These are phyloP conservation scores for Thalassophryne amazonica DNA, from an alignment of 2,797 vertebrate genomes.

Conservation along the genomic window DNA sequence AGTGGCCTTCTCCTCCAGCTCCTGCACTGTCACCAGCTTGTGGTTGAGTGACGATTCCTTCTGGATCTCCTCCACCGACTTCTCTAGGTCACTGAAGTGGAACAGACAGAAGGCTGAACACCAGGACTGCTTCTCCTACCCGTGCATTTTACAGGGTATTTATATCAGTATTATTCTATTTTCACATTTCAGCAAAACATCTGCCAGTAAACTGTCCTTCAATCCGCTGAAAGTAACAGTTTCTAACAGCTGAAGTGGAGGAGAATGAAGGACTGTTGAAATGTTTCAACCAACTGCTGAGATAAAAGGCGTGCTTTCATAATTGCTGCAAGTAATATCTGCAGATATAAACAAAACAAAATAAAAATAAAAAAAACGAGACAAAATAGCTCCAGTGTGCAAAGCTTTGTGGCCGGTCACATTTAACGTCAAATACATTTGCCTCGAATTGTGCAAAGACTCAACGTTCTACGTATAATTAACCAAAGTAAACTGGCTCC, in stretches of 20 bases:
- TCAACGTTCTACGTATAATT: slow-evolving; percentile 52
- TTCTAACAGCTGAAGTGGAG: slow-evolving; percentile 39
- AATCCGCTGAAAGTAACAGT: slow-evolving; percentile 14
- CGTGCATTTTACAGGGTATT: slow-evolving; percentile 21
- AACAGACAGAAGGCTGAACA: slow-evolving; percentile 63
- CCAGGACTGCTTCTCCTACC: slow-evolving; percentile 29
- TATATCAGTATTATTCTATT: slow-evolving; percentile 3
- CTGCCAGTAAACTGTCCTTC: slow-evolving; percentile 31
- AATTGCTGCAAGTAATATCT: background rate
- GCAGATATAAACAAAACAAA: background rate
- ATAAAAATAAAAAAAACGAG: background rate
- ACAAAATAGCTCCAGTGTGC: too few species aligned
- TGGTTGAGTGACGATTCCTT: slow-evolving; percentile 89
- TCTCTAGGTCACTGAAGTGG: slow-evolving; percentile 90
- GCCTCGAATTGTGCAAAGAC: slow-evolving; percentile 31
- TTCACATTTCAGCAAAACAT: slow-evolving; percentile 2
- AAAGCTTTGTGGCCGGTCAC: slow-evolving; percentile 4
- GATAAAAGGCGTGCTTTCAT: background rate
- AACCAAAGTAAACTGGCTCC: slow-evolving; percentile 59
- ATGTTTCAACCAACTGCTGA: slow-evolving; percentile 14
- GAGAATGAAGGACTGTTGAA: slow-evolving; percentile 1
- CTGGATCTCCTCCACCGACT: slow-evolving; percentile 95
- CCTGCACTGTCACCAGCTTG: slow-evolving; percentile 87
- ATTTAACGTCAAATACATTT: slow-evolving; percentile 33
- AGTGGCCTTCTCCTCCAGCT: slow-evolving; percentile 93